These are phyloP conservation scores for Alentia gelatinosa DNA, from an alignment of 2,888 invertebrate species.

Conservation along the genomic window DNA sequence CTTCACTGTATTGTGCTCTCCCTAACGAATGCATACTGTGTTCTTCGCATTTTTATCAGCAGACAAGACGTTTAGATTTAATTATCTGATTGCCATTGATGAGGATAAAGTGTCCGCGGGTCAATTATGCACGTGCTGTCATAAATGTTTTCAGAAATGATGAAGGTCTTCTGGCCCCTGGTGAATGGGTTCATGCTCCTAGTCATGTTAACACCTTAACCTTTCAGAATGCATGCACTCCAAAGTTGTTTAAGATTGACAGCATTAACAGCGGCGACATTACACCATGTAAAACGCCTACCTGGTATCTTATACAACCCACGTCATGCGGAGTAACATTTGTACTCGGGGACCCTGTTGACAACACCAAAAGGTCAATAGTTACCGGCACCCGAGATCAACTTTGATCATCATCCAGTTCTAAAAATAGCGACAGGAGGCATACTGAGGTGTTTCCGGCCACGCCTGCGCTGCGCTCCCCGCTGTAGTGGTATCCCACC, in stretches of 20 bases:
- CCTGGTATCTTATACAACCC: neutral
- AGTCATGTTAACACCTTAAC: conserved; percentile 10
- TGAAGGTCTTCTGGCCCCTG: neutral
- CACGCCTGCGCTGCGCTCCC: neutral
- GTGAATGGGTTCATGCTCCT: neutral
- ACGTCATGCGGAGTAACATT: neutral
- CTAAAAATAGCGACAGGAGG: neutral
- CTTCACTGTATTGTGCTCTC: no score
- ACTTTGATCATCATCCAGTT: neutral
- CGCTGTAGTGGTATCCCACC: neutral
- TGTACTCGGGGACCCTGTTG: neutral
- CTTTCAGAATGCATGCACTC: neutral
- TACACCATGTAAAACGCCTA: neutral
- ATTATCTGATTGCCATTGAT: neutral
- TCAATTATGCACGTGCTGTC: conserved; percentile 17
- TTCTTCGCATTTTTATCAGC: no score
- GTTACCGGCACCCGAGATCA: neutral
- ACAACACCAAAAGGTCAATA: neutral
- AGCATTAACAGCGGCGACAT: neutral
- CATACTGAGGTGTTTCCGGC: neutral
- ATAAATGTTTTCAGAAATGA: neutral
- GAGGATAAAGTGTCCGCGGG: neutral
- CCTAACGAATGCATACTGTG: no score
- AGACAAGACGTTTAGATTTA: no score
- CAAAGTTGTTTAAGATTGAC: neutral